Conservation (phyloP, 2,113 vertebrate species). For the Lamprologus callipterus region DNA sequence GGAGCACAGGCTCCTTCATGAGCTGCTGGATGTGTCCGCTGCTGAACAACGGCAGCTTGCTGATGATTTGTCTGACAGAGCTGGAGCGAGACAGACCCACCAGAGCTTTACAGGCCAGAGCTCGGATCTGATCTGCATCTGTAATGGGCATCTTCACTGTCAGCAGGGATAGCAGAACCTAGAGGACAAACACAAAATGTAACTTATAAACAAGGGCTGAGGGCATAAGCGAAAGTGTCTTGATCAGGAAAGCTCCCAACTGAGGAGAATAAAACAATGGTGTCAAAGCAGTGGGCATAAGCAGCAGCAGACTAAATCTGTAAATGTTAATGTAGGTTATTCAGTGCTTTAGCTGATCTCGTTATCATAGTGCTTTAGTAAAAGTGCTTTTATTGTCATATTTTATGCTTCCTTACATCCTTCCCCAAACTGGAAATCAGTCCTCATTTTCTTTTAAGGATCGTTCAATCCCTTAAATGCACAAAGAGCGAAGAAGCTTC, state of each 20-base stretch:
- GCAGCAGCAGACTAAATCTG: not conserved
- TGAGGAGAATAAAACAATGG: not conserved
- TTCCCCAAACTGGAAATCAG: not conserved
- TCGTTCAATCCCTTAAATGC: not conserved
- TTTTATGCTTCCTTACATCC: not conserved
- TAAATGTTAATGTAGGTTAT: not conserved
- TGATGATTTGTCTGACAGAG: slow-evolving; percentile 94
- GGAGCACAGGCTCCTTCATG: slow-evolving; percentile 96
- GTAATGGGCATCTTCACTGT: slow-evolving; percentile 98
- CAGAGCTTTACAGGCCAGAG: slow-evolving; percentile 89
- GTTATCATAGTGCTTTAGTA: not conserved
- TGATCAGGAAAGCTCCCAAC: not conserved
- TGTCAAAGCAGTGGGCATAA: not conserved
- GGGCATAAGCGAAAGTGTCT: not conserved
- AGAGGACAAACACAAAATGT: not conserved
- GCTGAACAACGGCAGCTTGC: slow-evolving; percentile 96
- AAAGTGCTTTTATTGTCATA: not conserved
- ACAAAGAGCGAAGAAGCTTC: not conserved
- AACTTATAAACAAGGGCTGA: not conserved
- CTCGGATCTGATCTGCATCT: slow-evolving; percentile 95
- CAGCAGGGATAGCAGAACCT: slow-evolving; percentile 86
- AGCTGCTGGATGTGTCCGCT: slow-evolving; percentile 98
- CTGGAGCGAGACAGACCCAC: slow-evolving; percentile 90
- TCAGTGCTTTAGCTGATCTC: not conserved
- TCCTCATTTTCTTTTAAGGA: not conserved